Percentiles rank a stretch among this genome's conserved stretches.
phyloP scores from a whole-genome alignment of 2,113 vertebrate genomes.

The Gambusia holbrooki region DNA sequence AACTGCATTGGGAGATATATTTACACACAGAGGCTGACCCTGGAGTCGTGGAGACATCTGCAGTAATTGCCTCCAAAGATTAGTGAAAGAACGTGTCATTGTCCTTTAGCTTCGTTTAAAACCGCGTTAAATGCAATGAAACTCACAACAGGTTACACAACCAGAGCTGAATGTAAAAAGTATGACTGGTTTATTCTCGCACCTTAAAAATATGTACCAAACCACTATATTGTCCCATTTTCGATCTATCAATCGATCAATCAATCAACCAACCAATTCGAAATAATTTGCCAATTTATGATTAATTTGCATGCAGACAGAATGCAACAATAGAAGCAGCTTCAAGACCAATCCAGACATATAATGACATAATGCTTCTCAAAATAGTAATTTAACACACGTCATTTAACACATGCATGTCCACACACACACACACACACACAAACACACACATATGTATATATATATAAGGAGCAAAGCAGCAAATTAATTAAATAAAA shows the following conservation, averaged over 20 bases:
- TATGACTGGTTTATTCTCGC: neutral
- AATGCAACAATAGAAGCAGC: neutral
- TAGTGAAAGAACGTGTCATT: constrained; percentile 18
- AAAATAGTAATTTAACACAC: neutral
- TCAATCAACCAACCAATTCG: too few relatives aligned
- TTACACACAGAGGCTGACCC: constrained; percentile 24
- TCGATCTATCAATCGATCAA: too few relatives aligned
- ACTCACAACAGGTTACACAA: neutral
- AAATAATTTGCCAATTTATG: neutral
- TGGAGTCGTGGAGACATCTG: constrained; percentile 18
- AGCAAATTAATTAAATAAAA: neutral
- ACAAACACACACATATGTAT: too few relatives aligned
- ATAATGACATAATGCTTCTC: neutral
- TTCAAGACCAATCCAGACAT: constrained; percentile 2
- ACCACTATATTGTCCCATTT: neutral
- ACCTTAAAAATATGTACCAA: neutral
- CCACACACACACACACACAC: too few relatives aligned
- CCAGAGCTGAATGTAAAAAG: neutral
- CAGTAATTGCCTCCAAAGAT: neutral
- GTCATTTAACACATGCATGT: too few relatives aligned
- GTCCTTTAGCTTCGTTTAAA: neutral
- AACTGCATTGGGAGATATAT: constrained; percentile 41
- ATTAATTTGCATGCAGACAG: neutral
- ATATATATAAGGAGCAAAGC: neutral
- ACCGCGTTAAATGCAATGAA: neutral